Evolutionary conservation across 2,113 vertebrate genomes (phyloP).

Genomic region (Pelobates fuscus): DNA sequence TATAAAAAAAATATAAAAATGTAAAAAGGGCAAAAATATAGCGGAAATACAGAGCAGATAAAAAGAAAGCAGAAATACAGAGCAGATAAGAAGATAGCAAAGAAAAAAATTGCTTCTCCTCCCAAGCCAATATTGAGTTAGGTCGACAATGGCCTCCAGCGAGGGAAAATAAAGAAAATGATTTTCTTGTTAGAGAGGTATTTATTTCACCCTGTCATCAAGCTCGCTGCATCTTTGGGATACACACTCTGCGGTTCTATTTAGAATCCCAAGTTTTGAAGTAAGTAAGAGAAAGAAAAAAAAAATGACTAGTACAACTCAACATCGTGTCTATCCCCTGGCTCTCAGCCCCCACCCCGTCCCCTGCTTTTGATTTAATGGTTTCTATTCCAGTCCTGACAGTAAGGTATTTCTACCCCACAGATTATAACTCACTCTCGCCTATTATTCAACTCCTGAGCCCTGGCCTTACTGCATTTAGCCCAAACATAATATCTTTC

Average conservation of each 20-base stretch:
- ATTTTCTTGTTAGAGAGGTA: neutral
- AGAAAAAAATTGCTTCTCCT: neutral
- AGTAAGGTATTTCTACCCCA: slow-evolving; percentile 96
- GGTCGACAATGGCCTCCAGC: slow-evolving; percentile 13
- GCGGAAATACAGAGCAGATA: neutral
- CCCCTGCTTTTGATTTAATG: slow-evolving; percentile 87
- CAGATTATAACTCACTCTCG: slow-evolving; percentile 91
- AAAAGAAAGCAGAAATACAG: neutral
- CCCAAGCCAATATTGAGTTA: neutral
- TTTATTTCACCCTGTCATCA: slow-evolving; percentile 8
- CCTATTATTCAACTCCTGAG: slow-evolving; percentile 96
- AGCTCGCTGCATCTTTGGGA: neutral
- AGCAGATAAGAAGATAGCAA: too few relatives aligned
- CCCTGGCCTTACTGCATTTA: slow-evolving; percentile 84
- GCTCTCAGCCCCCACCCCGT: slow-evolving; percentile 43
- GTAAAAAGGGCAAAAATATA: too few relatives aligned
- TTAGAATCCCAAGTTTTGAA: neutral
- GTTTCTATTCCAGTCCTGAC: slow-evolving; percentile 90
- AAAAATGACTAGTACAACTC: neutral
- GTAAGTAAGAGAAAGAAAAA: slow-evolving; percentile 4
- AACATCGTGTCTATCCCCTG: slow-evolving; percentile 50
- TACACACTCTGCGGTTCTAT: slow-evolving; percentile 1
- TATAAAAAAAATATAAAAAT: too few relatives aligned
- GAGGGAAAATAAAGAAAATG: slow-evolving; percentile 9
- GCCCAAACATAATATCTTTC: slow-evolving; percentile 98